Percentiles rank a stretch among this genome's conserved stretches.
These are phyloP conservation scores for Anseranas semipalmata DNA, from an alignment of 2,113 vertebrate species.

Conservation along the genomic window DNA sequence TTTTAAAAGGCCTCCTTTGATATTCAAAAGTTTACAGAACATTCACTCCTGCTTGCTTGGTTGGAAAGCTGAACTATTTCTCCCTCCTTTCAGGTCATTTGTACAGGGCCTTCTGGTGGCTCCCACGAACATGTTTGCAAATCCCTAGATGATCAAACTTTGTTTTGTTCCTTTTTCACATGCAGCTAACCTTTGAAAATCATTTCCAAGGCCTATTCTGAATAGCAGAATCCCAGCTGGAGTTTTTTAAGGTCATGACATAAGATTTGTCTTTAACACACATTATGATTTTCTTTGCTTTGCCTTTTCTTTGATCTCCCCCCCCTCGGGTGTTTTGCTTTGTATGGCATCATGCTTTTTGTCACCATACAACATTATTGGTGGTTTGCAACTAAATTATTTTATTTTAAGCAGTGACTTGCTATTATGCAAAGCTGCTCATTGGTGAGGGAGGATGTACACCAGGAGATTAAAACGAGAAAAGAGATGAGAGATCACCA, in stretches of 20 bases:
- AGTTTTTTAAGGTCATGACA: background rate
- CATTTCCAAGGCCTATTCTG: constrained; percentile 10
- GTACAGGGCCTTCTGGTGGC: background rate
- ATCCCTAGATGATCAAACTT: constrained; percentile 1
- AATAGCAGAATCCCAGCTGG: constrained; percentile 1
- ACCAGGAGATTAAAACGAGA: background rate
- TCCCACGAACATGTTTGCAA: background rate
- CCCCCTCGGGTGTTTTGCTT: background rate
- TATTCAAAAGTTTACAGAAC: constrained; percentile 44
- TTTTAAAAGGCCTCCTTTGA: constrained; percentile 40
- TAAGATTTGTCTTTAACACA: constrained; percentile 48
- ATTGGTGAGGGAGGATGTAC: background rate
- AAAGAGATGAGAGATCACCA: background rate
- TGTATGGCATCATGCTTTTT: constrained; percentile 5
- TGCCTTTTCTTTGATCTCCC: constrained; percentile 38
- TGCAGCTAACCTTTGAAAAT: constrained; percentile 44
- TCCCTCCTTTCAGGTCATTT: background rate
- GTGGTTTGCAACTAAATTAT: background rate
- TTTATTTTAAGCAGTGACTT: background rate
- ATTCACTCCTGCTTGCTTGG: background rate
- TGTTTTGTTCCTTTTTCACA: constrained; percentile 24
- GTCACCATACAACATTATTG: background rate
- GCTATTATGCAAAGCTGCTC: background rate
- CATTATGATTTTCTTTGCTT: constrained; percentile 42
- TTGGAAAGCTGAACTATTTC: constrained; percentile 5